Conservation (phyloP, 2,888 invertebrate genomes). For the Oscheius myriophilus region DNA sequence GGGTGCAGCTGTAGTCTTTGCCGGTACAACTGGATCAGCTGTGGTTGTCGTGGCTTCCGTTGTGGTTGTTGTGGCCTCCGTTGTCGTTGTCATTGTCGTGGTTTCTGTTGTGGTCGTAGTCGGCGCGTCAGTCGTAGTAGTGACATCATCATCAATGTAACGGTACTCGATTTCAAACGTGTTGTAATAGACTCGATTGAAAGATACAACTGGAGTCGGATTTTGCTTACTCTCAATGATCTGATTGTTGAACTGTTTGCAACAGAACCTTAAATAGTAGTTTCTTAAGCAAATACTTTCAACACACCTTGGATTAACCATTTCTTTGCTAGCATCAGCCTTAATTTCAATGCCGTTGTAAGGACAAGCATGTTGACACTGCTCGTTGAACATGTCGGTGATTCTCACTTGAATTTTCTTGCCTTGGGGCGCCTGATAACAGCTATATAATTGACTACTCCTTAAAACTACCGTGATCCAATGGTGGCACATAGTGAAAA, state of each 20-base stretch:
- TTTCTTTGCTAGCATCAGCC: no score
- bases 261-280: constrained; percentile 5
- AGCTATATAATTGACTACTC: not conserved
- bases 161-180: constrained; percentile 26
- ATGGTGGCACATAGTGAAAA: constrained; percentile 28
- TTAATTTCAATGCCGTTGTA: constrained; percentile 35
- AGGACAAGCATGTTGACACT: constrained; percentile 43
- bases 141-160: not conserved
- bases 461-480: constrained; percentile 9
- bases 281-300: not conserved
- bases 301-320: constrained; percentile 3
- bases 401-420: constrained; percentile 39
- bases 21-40: no score
- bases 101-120: constrained; percentile 6
- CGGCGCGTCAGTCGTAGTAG: not conserved
- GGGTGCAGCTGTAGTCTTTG: not conserved
- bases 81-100: not conserved
- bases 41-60: no score
- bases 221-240: constrained; percentile 21
- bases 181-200: constrained; percentile 24
- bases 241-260: constrained; percentile 22
- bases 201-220: constrained; percentile 30
- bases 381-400: constrained; percentile 34
- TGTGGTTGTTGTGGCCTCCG: no score
- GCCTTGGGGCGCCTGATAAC: constrained; percentile 40